A percentile compares a stretch with the other conserved stretches of the same genome.
Conservation (phyloP, 53 echinoderm and acorn worm species). For the Pentamera pediparva region DNA sequence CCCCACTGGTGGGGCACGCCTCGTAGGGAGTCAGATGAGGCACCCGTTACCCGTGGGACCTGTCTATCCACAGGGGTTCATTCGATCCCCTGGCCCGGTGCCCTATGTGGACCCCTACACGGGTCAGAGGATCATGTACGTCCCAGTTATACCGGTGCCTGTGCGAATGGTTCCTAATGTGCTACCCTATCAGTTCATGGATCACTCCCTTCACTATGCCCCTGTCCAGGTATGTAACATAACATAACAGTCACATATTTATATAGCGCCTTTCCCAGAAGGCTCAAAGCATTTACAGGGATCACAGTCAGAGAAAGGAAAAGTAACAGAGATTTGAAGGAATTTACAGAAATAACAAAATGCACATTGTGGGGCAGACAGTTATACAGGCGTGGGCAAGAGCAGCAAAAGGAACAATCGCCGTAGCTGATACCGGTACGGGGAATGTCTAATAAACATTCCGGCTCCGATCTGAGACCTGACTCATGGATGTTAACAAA, state of each 20-base stretch:
- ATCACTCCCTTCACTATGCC: conserved; percentile 40
- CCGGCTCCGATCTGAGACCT: no score
- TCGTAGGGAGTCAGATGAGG: conserved; percentile 36
- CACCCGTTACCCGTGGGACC: conserved; percentile 41
- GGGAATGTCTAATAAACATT: no score
- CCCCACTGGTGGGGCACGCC: conserved; percentile 42
- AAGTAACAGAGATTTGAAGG: no score
- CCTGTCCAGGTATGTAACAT: no score
- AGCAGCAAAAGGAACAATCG: conserved; percentile 23
- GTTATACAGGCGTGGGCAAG: conserved; percentile 23
- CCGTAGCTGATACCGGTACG: no score
- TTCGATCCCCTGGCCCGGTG: conserved; percentile 77
- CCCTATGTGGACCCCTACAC: conserved; percentile 75
- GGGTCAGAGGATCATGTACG: conserved; percentile 62
- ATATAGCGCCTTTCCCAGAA: no score
- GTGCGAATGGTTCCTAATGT: conserved; percentile 53
- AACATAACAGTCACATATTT: no score
- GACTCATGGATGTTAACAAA: no score
- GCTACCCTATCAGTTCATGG: conserved; percentile 48
- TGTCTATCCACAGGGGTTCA: conserved; percentile 35
- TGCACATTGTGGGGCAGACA: no score
- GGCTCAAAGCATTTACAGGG: no score
- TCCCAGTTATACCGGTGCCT: conserved; percentile 84
- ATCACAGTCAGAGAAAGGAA: no score
- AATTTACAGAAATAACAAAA: no score